phyloP scores from a whole-genome alignment of 1,140 invertebrate genomes.

The Philaenus spumarius region DNA sequence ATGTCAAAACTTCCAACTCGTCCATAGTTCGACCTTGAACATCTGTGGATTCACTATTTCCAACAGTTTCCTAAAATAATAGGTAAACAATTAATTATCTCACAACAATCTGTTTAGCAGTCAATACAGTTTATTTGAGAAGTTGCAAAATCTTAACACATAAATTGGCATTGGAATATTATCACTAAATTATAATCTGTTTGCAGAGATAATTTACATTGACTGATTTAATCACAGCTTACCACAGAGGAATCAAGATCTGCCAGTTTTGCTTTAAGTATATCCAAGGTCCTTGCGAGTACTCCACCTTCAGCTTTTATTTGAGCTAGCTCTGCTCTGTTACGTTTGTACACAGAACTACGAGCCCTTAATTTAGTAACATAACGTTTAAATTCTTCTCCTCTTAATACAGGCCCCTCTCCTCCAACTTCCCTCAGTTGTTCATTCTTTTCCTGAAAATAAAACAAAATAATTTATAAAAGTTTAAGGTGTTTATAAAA shows the following conservation, averaged over 20 bases:
- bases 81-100: neutral
- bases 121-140: no score
- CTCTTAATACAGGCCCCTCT: slow-evolving; percentile 57
- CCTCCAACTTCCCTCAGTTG: slow-evolving; percentile 45
- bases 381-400: slow-evolving; percentile 79
- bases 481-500: no score
- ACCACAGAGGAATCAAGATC: neutral
- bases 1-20: slow-evolving; percentile 50
- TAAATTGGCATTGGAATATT: neutral
- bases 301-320: slow-evolving; percentile 62
- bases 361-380: slow-evolving; percentile 69
- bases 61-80: neutral
- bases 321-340: slow-evolving; percentile 61
- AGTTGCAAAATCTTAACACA: neutral
- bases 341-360: slow-evolving; percentile 72
- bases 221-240: no score
- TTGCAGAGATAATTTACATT: no score
- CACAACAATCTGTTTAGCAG: neutral
- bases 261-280: slow-evolving; percentile 38
- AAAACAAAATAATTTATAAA: no score
- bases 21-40: slow-evolving; percentile 49
- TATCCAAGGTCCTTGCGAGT: slow-evolving; percentile 53
- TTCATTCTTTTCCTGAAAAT: slow-evolving; percentile 32
- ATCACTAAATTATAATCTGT: neutral
- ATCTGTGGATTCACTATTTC: slow-evolving; percentile 42